Evolutionary conservation across 2,797 vertebrate genomes (phyloP), one percentile per base, ranked within the genome.

Genomic region (Protosalanx chinensis): DNA sequence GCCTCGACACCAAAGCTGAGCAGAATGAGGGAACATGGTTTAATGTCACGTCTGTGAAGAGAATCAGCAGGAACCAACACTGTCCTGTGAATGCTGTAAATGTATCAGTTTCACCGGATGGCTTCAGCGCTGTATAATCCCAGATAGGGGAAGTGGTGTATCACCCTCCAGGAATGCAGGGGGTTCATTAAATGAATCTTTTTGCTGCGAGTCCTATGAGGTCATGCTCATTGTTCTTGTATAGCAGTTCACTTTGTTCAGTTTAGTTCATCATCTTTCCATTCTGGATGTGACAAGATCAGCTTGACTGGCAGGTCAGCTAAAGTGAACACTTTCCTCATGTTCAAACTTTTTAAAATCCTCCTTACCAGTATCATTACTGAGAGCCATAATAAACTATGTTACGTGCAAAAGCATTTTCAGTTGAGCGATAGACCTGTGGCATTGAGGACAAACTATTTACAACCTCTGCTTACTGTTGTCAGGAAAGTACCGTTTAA

Each of bases 81-180:
- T 41, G 6, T 41, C 67, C 49, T 41, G 8, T 41, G 12, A 41
- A 41, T 12, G 6, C 37, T 41, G 37, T 41, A 41, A 41, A 41
- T 10, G 12, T 8, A 41, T 41, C 37, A 10, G 37, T 41, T 41
- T 41, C 37, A 10, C 64, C 56, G 71, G 41, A 23, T 72, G 37
- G 51, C 37, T 64, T 67, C 59, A 37, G 64, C 23, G 61, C 57
- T 51, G 6, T 61, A 30, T 53, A 74, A 64, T 64, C 33, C 64
- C 64, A 58, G n/a, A n/a, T 18, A 23, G 64, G 30, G 53, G 27
- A 57, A 16, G 37, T 33, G 51, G 56, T 62, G 27, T 41, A 65
- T 76, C 74, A 76, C 72, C 64, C 23, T 20, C 58, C 35, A 71
- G 71, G 79, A 81, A 79, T 79, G 67, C 66, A 56, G 61, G 35